Conservation (phyloP, 2,888 invertebrate species). For the Pandemis cinnamomeana region DNA sequence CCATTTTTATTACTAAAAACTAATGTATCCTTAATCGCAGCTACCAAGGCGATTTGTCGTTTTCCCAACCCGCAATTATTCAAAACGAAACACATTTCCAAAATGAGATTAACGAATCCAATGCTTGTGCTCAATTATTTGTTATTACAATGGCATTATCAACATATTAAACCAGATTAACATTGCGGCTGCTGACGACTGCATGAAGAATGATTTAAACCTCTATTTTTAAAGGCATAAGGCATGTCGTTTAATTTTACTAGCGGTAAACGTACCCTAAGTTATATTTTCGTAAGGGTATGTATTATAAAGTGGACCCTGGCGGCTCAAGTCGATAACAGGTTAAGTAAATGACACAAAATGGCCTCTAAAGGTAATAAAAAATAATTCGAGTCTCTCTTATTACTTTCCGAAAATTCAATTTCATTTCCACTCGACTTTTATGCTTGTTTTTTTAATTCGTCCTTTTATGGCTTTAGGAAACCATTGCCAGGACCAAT, state of each 20-base stretch:
- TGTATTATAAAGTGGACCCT: slow-evolving; percentile 56
- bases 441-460: slow-evolving; percentile 51
- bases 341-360: slow-evolving; percentile 78
- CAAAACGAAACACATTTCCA: slow-evolving; percentile 56
- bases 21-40: slow-evolving; percentile 27
- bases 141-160: slow-evolving; percentile 69
- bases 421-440: slow-evolving; percentile 64
- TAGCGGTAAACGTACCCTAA: slow-evolving; percentile 28
- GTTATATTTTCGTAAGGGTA: slow-evolving; percentile 36
- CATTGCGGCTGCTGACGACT: slow-evolving; percentile 40
- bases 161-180: slow-evolving; percentile 52
- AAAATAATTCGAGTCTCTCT: slow-evolving; percentile 65
- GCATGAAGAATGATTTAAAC: slow-evolving; percentile 51
- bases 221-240: slow-evolving; percentile 42
- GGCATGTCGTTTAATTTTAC: slow-evolving; percentile 31
- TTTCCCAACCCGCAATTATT: slow-evolving; percentile 46
- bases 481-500: slow-evolving; percentile 46
- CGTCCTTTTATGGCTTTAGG: slow-evolving; percentile 53
- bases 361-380: slow-evolving; percentile 67
- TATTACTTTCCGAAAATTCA: slow-evolving; percentile 71
- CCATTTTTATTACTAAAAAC: slow-evolving; percentile 9
- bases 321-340: slow-evolving; percentile 67
- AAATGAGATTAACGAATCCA: slow-evolving; percentile 69
- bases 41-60: slow-evolving; percentile 37
- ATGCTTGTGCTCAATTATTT: slow-evolving; percentile 66